Evolutionary conservation across 37 sponge, comb jelly and placozoan species (phyloP).

Genomic region (Beroe forskalii): DNA sequence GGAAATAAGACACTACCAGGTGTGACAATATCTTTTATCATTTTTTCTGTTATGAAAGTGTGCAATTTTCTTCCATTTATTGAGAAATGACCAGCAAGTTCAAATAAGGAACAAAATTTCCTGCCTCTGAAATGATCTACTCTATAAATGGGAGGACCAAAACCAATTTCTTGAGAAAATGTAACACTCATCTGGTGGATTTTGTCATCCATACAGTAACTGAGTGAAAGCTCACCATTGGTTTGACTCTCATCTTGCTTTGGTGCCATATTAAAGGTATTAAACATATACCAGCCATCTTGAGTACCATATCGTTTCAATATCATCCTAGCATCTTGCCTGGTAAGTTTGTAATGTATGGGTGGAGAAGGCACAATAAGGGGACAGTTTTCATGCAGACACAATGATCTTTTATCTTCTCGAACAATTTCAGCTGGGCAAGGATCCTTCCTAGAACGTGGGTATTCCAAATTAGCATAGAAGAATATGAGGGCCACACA

Average conservation of each 20-base stretch:
- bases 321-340: constrained; percentile 58
- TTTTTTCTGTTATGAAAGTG: constrained; percentile 15
- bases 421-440: constrained; percentile 40
- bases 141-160: constrained; percentile 56
- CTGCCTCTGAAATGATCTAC: background rate
- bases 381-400: constrained; percentile 23
- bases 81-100: constrained; percentile 29
- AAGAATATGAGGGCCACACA: constrained; percentile 38
- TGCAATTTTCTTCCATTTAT: constrained; percentile 6
- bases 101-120: constrained; percentile 36
- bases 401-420: background rate
- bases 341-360: constrained; percentile 27
- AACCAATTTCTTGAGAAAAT: constrained; percentile 48
- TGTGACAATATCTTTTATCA: constrained; percentile 7
- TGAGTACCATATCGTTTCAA: constrained; percentile 39
- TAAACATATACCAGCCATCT: constrained; percentile 50
- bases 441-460: constrained; percentile 15
- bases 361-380: constrained; percentile 16
- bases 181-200: constrained; percentile 38
- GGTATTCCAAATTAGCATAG: constrained; percentile 55
- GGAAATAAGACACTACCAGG: constrained; percentile 24
- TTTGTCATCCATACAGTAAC: constrained; percentile 48
- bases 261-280: constrained; percentile 25
- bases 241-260: constrained; percentile 44
- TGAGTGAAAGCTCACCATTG: constrained; percentile 18